phyloP scores from a whole-genome alignment of 1,140 invertebrate genomes.

The Luehdorfia chinensis region DNA sequence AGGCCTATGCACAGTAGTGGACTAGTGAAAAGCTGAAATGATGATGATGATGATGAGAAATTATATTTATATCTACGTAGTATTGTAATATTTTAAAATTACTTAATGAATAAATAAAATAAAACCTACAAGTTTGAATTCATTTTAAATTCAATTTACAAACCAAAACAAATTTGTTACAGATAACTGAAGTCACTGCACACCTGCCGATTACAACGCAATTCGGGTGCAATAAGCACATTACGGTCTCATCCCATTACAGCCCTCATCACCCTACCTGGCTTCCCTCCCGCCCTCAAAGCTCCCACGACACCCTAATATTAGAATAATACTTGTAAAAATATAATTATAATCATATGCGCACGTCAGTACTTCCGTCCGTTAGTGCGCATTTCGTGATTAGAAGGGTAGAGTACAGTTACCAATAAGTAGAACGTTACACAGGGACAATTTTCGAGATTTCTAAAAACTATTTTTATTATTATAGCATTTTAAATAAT shows the following conservation, averaged over 20 bases:
- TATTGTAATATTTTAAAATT: too few species aligned
- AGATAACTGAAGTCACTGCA: constrained; percentile 32
- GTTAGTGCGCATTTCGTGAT: constrained; percentile 34
- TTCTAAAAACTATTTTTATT: too few species aligned
- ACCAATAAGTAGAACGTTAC: constrained; percentile 5
- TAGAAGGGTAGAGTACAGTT: constrained; percentile 26
- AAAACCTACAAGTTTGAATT: too few species aligned
- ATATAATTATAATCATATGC: constrained; percentile 69
- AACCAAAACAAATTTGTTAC: constrained; percentile 7
- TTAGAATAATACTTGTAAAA: constrained; percentile 65
- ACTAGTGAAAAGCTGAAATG: too few species aligned
- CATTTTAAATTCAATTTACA: too few species aligned
- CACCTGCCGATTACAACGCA: constrained; percentile 41
- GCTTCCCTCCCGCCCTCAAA: constrained; percentile 38
- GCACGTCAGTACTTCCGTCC: constrained; percentile 52
- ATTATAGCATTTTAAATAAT: too few species aligned
- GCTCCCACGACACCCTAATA: constrained; percentile 56
- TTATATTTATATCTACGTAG: too few species aligned
- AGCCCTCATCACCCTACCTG: constrained; percentile 39
- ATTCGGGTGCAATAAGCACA: constrained; percentile 33
- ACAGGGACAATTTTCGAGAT: not conserved
- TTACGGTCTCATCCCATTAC: constrained; percentile 51
- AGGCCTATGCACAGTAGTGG: too few species aligned
- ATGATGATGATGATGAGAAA: too few species aligned
- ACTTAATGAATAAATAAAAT: too few species aligned